These are phyloP conservation scores for Zosterops pallidus DNA, from an alignment of 2,113 vertebrate species.

Conservation along the genomic window DNA sequence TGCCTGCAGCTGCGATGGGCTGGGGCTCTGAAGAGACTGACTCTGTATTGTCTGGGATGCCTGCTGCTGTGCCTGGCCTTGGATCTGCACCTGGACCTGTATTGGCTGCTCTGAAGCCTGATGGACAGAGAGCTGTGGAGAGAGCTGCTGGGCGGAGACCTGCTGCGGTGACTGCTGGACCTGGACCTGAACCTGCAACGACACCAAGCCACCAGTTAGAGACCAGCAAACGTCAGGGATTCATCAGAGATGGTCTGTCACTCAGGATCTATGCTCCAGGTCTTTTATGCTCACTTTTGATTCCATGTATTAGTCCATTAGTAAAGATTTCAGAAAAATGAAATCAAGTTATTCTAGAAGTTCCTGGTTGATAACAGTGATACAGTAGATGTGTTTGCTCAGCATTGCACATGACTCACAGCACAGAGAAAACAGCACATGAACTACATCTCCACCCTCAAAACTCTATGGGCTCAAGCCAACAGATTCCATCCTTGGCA, in stretches of 20 bases:
- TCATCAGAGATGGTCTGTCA: neutral
- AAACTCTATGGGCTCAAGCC: neutral
- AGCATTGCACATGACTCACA: neutral
- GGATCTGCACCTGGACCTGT: conserved; percentile 97
- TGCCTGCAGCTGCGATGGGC: conserved; percentile 85
- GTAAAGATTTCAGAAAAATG: neutral
- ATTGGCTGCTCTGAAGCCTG: conserved; percentile 90
- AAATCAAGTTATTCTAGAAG: neutral
- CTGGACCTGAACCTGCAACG: conserved; percentile 81
- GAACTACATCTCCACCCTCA: neutral
- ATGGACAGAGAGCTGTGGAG: conserved; percentile 89
- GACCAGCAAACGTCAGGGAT: accelerated
- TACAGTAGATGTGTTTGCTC: neutral
- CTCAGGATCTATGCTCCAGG: neutral
- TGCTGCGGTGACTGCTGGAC: conserved; percentile 84
- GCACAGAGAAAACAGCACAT: neutral
- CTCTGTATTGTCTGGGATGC: conserved; percentile 79
- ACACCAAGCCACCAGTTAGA: conserved; percentile 51
- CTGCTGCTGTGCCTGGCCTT: conserved; percentile 88
- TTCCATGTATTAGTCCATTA: neutral
- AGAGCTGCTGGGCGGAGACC: conserved; percentile 86
- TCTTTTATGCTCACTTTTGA: neutral
- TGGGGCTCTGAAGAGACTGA: conserved; percentile 83
- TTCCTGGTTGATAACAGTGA: neutral
- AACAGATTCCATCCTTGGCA: neutral